Conservation (phyloP, 2,113 vertebrate species). For the Fulica atra region DNA sequence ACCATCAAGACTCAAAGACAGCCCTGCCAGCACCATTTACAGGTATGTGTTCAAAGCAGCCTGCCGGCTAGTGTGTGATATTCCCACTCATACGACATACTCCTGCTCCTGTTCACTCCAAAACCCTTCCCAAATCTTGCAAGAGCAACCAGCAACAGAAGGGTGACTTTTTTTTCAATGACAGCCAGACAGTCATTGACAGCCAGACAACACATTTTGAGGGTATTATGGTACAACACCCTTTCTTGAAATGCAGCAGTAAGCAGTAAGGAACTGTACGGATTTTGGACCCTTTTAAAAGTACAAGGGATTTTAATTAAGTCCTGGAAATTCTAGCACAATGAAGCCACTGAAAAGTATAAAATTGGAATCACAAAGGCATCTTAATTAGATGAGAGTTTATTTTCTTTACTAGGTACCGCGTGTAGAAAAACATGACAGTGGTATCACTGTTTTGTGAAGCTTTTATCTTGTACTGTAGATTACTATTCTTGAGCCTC, state of each 20-base stretch:
- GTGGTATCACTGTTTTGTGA: background rate
- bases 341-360: background rate
- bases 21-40: background rate
- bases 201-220: background rate
- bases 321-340: background rate
- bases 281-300: background rate
- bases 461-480: background rate
- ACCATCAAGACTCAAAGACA: background rate
- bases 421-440: background rate
- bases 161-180: background rate
- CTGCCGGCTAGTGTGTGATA: background rate
- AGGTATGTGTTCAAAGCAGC: background rate
- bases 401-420: background rate
- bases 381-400: slow-evolving; percentile 33
- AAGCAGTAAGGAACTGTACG: background rate
- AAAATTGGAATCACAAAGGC: background rate
- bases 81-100: background rate
- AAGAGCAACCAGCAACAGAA: background rate
- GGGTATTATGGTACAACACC: background rate
- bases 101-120: background rate
- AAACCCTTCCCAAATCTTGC: background rate
- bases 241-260: background rate
- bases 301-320: background rate
- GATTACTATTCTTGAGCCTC: background rate
- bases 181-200: background rate